These are phyloP conservation scores for Dicroscelio sp. DNA, from an alignment of 2,888 invertebrate species.

Conservation along the genomic window DNA sequence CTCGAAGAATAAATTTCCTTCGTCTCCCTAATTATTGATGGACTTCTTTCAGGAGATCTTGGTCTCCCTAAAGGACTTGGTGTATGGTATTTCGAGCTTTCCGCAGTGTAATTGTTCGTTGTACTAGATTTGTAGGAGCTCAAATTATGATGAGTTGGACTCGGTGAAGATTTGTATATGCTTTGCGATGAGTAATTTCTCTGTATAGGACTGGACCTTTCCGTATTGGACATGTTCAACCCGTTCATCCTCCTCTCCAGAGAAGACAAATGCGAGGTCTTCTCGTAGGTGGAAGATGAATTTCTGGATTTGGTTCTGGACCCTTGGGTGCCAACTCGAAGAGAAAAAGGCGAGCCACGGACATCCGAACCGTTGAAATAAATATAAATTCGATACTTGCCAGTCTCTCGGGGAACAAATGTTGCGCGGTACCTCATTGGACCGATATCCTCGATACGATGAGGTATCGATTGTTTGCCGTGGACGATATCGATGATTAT, in stretches of 20 bases:
- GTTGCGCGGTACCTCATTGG: constrained; percentile 95
- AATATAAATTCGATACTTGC: constrained; percentile 96
- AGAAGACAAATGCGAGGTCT: constrained; percentile 85
- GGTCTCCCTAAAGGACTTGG: constrained; percentile 86
- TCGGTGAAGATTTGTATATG: constrained; percentile 88
- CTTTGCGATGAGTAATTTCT: constrained; percentile 86
- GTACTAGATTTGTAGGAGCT: constrained; percentile 86
- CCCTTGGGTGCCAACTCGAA: constrained; percentile 96
- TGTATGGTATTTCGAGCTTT: constrained; percentile 86
- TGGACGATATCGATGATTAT: constrained; percentile 97
- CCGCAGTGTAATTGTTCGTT: constrained; percentile 82
- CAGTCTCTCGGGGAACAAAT: constrained; percentile 95
- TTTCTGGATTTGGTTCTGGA: constrained; percentile 88
- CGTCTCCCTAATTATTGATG: constrained; percentile 89
- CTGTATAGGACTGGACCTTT: constrained; percentile 85
- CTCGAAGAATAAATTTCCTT: constrained; percentile 89
- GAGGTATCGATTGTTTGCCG: constrained; percentile 96
- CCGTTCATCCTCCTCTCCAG: constrained; percentile 90
- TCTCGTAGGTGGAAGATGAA: constrained; percentile 78
- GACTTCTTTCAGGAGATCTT: constrained; percentile 88
- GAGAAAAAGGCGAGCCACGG: constrained; percentile 97
- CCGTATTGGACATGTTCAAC: constrained; percentile 84
- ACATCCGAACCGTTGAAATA: constrained; percentile 97
- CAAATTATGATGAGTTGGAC: constrained; percentile 88
- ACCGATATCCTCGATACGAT: constrained; percentile 96